Evolutionary conservation across 2,113 vertebrate species (phyloP), one percentile per base, ranked within the genome.

Genomic region (Scomber scombrus): DNA sequence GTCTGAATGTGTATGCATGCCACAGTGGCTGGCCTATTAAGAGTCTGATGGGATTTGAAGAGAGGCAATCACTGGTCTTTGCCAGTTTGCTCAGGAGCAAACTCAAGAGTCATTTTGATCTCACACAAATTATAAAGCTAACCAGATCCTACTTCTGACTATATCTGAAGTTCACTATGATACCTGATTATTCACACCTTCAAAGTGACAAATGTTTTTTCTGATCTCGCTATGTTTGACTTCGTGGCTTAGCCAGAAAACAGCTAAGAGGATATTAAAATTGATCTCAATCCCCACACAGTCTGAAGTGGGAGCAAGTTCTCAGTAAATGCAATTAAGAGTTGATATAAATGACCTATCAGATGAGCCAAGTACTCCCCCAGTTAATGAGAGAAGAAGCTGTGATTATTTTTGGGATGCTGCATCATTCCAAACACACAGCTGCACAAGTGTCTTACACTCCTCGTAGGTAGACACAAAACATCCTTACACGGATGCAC

Each of bases 301-400:
- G 70, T 63, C 16, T 62, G n/a, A 78, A 63, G 72, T n/a, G 71
- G 64, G 58, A 80, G n/a, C 16, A 63, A 71, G 16, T 77, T 74
- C 51, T 21, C 57, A 64, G 21, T 66, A 50, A 80, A 91, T 29
- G 43, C 47, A 79, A 71, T 84, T 74, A 26, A 78, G 23, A 61
- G 46, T 63, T 50, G 67, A 76, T 75, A 81, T 62, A 73, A 82
- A 81, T 68, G 11, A 81, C 77, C n/a, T 18, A 52, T 62, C 10
- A 10, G n/a, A 67, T 14, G 60, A 70, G 76, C 69, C 47, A 69
- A 78, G 58, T 26, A 51, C 64, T 63, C 69, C 54, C 46, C 10
- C 45, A 26, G 29, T 77, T 85, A 52, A 74, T 69, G 40, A 79
- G 58, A 65, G 61, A 67, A 46, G 49, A 34, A 46, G 58, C 47